Evolutionary conservation across 2,797 vertebrate species (phyloP).

Genomic region (Amazona ochrocephala): DNA sequence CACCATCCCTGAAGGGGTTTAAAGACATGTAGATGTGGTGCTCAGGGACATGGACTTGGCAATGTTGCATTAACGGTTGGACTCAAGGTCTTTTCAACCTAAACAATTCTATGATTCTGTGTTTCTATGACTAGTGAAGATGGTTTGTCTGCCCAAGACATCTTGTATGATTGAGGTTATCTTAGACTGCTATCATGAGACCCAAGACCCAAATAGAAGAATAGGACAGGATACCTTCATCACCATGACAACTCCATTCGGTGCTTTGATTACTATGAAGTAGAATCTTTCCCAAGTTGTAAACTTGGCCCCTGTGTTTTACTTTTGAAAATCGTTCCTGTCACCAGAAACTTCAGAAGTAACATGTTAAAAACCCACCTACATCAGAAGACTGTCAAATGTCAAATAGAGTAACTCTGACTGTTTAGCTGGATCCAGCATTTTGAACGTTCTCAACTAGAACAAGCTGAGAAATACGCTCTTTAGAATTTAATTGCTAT

Average conservation of each 20-base stretch:
- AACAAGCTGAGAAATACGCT: background rate
- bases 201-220: background rate
- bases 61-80: background rate
- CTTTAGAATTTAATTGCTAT: background rate
- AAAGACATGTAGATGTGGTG: background rate
- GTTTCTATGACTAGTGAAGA: background rate
- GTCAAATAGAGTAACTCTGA: background rate
- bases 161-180: background rate
- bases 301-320: background rate
- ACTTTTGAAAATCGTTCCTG: background rate
- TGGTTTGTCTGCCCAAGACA: background rate
- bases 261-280: background rate
- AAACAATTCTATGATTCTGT: background rate
- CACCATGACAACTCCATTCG: background rate
- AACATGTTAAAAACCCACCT: slow-evolving; percentile 20
- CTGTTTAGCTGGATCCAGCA: background rate
- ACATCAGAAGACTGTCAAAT: background rate
- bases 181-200: background rate
- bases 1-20: background rate
- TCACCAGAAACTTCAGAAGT: slow-evolving; percentile 16
- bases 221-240: background rate
- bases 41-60: background rate
- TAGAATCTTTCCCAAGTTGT: background rate
- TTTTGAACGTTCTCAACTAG: slow-evolving; percentile 8
- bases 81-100: background rate